Base-by-base conservation (phyloP, 2,888 invertebrate genomes). In the Hyposoter didymator region DNA sequence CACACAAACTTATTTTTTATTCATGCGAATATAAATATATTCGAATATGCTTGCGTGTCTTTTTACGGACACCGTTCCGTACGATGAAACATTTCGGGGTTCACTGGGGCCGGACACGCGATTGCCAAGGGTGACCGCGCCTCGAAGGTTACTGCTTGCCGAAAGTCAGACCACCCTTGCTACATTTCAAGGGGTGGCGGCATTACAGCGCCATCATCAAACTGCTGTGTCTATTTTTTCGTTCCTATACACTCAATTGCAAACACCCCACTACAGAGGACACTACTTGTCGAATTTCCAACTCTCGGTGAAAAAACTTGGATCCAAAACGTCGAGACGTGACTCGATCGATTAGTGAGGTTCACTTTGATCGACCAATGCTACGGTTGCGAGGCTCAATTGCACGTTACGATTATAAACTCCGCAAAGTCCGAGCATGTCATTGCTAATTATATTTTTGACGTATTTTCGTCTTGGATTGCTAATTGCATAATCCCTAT, bases 41-140 rank as follows among this genome's bases (percentile, higher is more conserved):
- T 2, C 35, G 19, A 19, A 55, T 19, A 43, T 17, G 59, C 49
- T 64, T 17, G 43, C 22, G 19, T 59, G 49, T 64, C 8, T 39
- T 67, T 78, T 78, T 52, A 79, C 75, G 52, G 35, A 67, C 62
- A 69, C 70, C 73, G 66, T 35, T 67, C 22, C 32, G 47, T 47
- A 45, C 75, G 67, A 52, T 55, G 62, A 0, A 81, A 74, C 64
- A 72, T 79, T 82, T 78, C 35, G 76, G 59, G 59, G n/a, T n/a
- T 35, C 12, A 62, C 35, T 66, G 66, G 66, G 32, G 22, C 14
- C 14, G 52, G 35, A 62, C 75, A 69, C 43, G 66, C 72, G 47
- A 80, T 79, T 82, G 82, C 85, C 87, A 85, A 87, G 78, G 82
- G 70, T 83, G 82, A 66, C 73, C 84, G 86, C 82, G 84, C 80